Conservation (phyloP, 2,888 invertebrate species). For the Microctonus aethiopoides region DNA sequence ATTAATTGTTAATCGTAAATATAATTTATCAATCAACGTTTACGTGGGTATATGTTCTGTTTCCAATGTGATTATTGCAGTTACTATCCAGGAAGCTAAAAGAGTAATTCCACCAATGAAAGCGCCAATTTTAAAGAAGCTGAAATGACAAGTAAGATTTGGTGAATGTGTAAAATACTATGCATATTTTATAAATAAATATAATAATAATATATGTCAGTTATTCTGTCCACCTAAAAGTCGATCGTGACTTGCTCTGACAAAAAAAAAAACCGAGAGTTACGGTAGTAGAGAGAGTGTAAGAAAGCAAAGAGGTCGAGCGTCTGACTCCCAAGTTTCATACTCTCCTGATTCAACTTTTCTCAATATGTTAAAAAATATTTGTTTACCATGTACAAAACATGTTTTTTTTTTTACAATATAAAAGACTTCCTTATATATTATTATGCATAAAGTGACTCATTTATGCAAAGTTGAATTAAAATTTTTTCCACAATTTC, state of each 20-base stretch:
- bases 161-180: no score
- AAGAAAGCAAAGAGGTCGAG: not conserved
- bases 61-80: constrained; percentile 67
- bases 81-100: constrained; percentile 68
- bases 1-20: constrained; percentile 10
- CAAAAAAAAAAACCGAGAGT: not conserved
- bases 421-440: not conserved
- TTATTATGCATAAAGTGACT: not conserved
- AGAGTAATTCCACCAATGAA: constrained; percentile 63
- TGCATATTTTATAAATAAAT: no score
- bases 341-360: not conserved
- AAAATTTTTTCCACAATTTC: not conserved
- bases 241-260: not conserved
- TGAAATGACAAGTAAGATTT: constrained; percentile 33
- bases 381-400: not conserved
- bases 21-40: constrained; percentile 33
- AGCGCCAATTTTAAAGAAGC: constrained; percentile 53
- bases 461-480: not conserved
- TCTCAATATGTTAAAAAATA: not conserved
- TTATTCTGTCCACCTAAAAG: no score
- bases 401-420: not conserved
- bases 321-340: not conserved
- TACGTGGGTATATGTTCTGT: constrained; percentile 58
- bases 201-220: no score
- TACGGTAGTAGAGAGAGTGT: not conserved